Base-by-base conservation (phyloP, 1,140 invertebrate species). In the Ceratoteleas bidentatus region DNA sequence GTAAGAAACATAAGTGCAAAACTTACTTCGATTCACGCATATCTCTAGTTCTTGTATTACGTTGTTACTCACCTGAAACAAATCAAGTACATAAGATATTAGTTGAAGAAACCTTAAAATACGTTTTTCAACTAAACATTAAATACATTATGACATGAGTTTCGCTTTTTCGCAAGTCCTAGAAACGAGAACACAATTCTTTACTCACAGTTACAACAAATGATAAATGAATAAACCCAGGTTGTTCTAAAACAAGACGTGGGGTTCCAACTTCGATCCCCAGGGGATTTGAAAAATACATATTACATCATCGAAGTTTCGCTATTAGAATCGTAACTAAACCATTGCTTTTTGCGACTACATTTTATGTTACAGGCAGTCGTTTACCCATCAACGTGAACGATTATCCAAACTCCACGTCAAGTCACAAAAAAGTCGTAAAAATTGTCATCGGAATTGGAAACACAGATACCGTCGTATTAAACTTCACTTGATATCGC, bases 31-130 rank as follows among this genome's bases (percentile, higher is more conserved):
- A 6, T 10, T 16, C 11, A 16, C 38, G 8, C 11, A 13, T 73
- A 57, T 64, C 56, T 45, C 47, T 13, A 15, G 24, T 45, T 13
- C 50, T 38, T 76, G 53, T 68, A 68, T 76, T 54, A 43, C 15
- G 3, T 68, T 53, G 53, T 14, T 38, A 61, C 73, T 76, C 14
- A 76, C 62, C 64, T 76, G 73, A 60, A 76, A 76, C 69, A 66
- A 54, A 76, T 34, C 53, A 10, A 53, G 36, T 60, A 65, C 50
- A 11, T 60, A 61, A 24, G 15, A 13, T 70, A 53, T 49, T 58
- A 45, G 9, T 11, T 56, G 13, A 57, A 16, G 15, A 8, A 45
- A 47, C 7, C 45, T 34, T 43, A 43, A 43, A 66, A 11, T 40
- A 40, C 6, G 36, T 40, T 40, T 40, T 9, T 40, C 6, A 1